Conservation (phyloP, 2,797 vertebrate species). For the Xenopus petersii region DNA sequence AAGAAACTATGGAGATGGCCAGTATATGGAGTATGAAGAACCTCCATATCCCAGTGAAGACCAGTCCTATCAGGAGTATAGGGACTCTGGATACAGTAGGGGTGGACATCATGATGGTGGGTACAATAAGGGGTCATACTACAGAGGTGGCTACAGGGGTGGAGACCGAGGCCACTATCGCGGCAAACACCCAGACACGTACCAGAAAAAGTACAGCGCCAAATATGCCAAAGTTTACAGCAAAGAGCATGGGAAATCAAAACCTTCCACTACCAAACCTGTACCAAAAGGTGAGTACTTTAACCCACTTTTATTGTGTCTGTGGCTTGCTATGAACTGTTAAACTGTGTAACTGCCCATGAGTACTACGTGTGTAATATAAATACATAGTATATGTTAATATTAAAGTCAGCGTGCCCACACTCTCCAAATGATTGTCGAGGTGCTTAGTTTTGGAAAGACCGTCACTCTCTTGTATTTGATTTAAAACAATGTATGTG, state of each 20-base stretch:
- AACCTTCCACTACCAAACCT: neutral
- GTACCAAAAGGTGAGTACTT: conserved; percentile 13
- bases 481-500: too few species aligned
- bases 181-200: neutral
- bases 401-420: too few species aligned
- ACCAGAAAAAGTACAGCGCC: conserved; percentile 6
- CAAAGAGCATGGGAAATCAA: conserved; percentile 10
- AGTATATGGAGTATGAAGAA: conserved; percentile 20
- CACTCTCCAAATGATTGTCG: too few species aligned
- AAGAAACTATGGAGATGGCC: conserved; percentile 15
- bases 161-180: conserved; percentile 12
- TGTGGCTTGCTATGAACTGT: too few species aligned
- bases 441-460: too few species aligned
- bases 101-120: conserved; percentile 5
- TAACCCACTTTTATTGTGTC: neutral
- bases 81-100: conserved; percentile 8
- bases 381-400: too few species aligned
- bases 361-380: too few species aligned
- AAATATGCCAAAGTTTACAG: conserved; percentile 10
- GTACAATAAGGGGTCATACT: conserved; percentile 17
- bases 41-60: conserved; percentile 3
- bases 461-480: too few species aligned
- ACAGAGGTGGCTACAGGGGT: conserved; percentile 18
- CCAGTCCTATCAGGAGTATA: conserved; percentile 7
- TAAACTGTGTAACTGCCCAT: too few species aligned